phyloP scores from a whole-genome alignment of 2,113 vertebrate genomes.

The Promerops cafer region DNA sequence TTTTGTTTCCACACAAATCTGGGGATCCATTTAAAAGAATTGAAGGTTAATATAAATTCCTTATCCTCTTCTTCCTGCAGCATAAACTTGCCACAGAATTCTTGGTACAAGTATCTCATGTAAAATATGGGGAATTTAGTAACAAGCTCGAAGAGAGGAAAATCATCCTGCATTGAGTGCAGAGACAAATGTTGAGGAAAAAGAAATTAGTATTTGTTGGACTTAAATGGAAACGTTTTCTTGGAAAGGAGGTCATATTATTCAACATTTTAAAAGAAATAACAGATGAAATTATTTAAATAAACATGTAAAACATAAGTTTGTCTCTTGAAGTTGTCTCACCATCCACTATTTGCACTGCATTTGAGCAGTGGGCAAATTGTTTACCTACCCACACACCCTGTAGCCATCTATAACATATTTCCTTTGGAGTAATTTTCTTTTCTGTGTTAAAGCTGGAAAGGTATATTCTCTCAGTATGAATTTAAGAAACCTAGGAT shows the following conservation, averaged over 20 bases:
- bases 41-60: not conserved
- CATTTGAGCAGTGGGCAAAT: not conserved
- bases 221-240: not conserved
- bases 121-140: not conserved
- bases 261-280: not conserved
- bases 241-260: not conserved
- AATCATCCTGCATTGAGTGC: not conserved
- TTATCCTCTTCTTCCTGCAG: not conserved
- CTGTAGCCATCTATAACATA: not conserved
- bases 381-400: not conserved
- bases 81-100: not conserved
- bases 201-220: not conserved
- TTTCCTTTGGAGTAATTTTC: not conserved
- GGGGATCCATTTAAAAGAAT: not conserved
- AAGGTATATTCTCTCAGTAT: constrained; percentile 14
- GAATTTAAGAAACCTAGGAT: constrained; percentile 26
- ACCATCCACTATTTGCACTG: not conserved
- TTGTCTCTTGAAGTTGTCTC: not conserved
- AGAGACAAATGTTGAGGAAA: not conserved
- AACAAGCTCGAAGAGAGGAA: not conserved
- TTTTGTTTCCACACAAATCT: not conserved
- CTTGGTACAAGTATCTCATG: not conserved
- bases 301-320: not conserved
- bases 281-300: not conserved
- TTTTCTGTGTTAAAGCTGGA: not conserved